Evolutionary conservation across 1,140 invertebrate genomes (phyloP).

Genomic region (Pogonomyrmex californicus): DNA sequence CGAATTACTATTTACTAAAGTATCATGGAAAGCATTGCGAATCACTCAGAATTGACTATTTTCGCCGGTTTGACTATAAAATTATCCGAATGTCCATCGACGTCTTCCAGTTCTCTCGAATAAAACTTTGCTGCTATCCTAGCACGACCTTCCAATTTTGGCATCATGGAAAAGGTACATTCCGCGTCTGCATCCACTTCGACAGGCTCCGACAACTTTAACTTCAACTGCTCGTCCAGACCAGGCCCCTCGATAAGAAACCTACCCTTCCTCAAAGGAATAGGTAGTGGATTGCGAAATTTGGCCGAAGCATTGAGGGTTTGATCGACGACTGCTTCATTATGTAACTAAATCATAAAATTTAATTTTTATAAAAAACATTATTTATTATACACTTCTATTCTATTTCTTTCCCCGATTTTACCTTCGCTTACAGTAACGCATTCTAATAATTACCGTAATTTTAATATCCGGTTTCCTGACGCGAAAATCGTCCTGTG

Average conservation of each 20-base stretch:
- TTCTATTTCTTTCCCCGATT: not conserved
- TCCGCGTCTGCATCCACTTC: constrained; percentile 89
- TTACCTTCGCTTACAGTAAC: not conserved
- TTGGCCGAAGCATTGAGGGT: constrained; percentile 90
- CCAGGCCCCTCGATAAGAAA: constrained; percentile 94
- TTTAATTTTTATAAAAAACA: constrained; percentile 4
- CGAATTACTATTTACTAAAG: not conserved
- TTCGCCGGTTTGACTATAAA: constrained; percentile 84
- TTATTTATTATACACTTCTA: not conserved
- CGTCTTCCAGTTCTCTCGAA: constrained; percentile 93
- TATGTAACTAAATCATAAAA: constrained; percentile 80
- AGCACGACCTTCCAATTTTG: constrained; percentile 90
- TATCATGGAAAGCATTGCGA: constrained; percentile 1
- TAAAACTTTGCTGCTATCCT: constrained; percentile 94
- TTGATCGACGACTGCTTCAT: constrained; percentile 89
- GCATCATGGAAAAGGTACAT: constrained; percentile 91
- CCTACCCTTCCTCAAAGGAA: constrained; percentile 91
- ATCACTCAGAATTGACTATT: constrained; percentile 44
- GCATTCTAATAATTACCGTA: constrained; percentile 83
- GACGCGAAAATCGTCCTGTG: constrained; percentile 96
- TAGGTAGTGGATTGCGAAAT: constrained; percentile 94
- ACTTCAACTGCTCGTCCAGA: constrained; percentile 90
- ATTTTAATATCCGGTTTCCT: constrained; percentile 96
- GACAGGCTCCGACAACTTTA: constrained; percentile 90
- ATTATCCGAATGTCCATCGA: constrained; percentile 91